A percentile compares a stretch with the other conserved stretches of the same genome.
Evolutionary conservation across 2,113 vertebrate species (phyloP).

Genomic region (Ictalurus furcatus): DNA sequence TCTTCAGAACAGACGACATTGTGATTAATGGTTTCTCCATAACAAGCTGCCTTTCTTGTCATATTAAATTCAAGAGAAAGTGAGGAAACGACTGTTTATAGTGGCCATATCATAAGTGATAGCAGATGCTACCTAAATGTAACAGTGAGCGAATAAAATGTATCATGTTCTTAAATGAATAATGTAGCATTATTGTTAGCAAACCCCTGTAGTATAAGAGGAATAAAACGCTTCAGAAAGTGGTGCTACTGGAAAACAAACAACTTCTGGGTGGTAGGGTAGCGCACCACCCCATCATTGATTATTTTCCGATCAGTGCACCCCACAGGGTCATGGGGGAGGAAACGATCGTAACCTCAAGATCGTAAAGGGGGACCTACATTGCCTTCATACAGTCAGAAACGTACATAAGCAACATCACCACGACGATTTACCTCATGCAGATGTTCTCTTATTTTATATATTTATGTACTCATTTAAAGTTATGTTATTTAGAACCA

Average conservation of each 20-base stretch:
- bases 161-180: too few relatives aligned
- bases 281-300: too few relatives aligned
- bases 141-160: too few relatives aligned
- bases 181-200: too few relatives aligned
- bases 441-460: not conserved
- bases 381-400: not conserved
- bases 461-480: conserved; percentile 14
- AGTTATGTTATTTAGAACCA: conserved; percentile 24
- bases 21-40: not conserved
- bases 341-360: not conserved
- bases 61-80: not conserved
- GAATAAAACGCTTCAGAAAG: too few relatives aligned
- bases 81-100: not conserved
- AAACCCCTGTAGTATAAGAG: too few relatives aligned
- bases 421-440: not conserved
- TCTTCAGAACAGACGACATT: not conserved
- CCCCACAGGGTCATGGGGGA: too few relatives aligned
- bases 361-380: not conserved
- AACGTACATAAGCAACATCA: not conserved
- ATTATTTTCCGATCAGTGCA: too few relatives aligned
- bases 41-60: not conserved
- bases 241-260: too few relatives aligned
- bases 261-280: too few relatives aligned
- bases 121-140: too few relatives aligned
- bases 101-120: not conserved